phyloP scores from a whole-genome alignment of 2,797 vertebrate species.

The Pseudochirops cupreus region DNA sequence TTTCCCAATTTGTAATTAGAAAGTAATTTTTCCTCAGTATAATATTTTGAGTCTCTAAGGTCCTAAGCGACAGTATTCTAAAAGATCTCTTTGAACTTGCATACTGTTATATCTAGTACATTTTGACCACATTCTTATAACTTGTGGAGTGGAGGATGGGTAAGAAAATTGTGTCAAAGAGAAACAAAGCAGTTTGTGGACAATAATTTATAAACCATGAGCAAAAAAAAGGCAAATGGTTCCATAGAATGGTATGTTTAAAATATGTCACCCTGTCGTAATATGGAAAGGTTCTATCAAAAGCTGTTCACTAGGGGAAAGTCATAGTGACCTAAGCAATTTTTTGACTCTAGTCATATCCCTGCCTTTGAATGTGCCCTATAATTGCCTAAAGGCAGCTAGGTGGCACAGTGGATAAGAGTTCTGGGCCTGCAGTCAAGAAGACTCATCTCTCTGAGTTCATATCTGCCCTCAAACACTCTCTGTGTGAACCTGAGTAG shows the following conservation, averaged over 20 bases:
- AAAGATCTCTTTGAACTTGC: not conserved
- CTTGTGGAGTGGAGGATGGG: not conserved
- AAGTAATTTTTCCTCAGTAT: constrained; percentile 4
- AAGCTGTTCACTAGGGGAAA: not conserved
- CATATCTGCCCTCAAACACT: not conserved
- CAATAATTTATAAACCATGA: not conserved
- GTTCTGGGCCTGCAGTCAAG: not conserved
- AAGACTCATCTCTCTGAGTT: not conserved
- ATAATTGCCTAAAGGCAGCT: not conserved
- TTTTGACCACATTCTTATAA: not conserved
- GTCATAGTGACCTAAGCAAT: not conserved
- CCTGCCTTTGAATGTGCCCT: not conserved
- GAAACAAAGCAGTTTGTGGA: not conserved
- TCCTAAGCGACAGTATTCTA: not conserved
- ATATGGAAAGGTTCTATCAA: not conserved
- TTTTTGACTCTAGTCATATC: not conserved
- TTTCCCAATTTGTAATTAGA: constrained; percentile 25
- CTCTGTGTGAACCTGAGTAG: too few species aligned
- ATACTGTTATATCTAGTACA: not conserved
- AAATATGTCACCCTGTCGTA: not conserved
- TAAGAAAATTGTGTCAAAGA: not conserved
- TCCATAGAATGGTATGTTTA: not conserved
- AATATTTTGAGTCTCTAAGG: not conserved
- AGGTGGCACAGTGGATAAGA: not conserved
- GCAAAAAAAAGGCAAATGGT: not conserved